Base-by-base conservation (phyloP, 2,113 vertebrate genomes). In the Cichladusa arquata region DNA sequence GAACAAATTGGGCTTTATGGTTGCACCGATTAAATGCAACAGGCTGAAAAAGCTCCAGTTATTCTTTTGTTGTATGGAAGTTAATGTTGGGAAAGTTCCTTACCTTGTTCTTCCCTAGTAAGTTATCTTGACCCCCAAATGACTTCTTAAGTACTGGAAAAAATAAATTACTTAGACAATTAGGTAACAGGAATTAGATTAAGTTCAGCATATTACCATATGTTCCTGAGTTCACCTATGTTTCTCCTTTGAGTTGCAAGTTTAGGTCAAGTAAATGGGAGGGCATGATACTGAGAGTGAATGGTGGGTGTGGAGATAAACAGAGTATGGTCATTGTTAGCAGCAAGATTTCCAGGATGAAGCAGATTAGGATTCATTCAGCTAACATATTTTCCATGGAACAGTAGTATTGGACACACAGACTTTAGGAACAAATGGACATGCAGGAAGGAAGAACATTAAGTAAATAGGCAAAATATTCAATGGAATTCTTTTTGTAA, bases 361-460 rank as follows among this genome's bases (percentile, higher is more conserved):
- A 86, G 92, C 93, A 97, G 88, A 71, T 88, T 45, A 92, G 79
- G 69, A 86, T 96, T 95, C 80, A 81, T 96, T 97, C 90, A 90
- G 44, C 79, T 78, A 56, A 67, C 67, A 12, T 87, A 88, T 90
- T 96, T 96, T 96, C 92, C 93, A 65, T 86, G 69, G 72, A 79
- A 11, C 88, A 74, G 90, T 92, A 79, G 65, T 81, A 84, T 13
- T 81, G 77, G 92, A 65, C 53, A 44, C 82, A 92, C 18, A 42
- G 48, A 19, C 80, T 86, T 77, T 12, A 81, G 86, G 92, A 96
- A 89, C 89, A 94, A 96, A 81, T 86, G 40, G 80, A 79, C 16
- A 44, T 17, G 8, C 72, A 78, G 93, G 93, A 95, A 96, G 93
- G 93, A 96, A 95, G 86, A 88, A 57, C 50, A 31, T 86, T 81